phyloP scores from a whole-genome alignment of 2,888 invertebrate species.

The Parnassius apollo region DNA sequence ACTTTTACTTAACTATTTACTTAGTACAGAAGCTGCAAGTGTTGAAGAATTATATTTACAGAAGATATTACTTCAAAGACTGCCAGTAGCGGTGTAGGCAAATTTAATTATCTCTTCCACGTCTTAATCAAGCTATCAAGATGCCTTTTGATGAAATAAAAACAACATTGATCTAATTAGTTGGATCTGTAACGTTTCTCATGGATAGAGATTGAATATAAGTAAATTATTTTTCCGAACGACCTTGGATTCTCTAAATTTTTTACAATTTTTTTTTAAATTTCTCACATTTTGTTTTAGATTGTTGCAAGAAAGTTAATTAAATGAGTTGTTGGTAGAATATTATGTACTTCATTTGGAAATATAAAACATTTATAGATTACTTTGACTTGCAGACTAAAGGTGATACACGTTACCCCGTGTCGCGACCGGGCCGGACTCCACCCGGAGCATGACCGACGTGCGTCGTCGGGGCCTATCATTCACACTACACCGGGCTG shows the following conservation, averaged over 20 bases:
- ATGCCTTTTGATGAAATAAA: slow-evolving; percentile 18
- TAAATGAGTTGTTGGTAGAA: no score
- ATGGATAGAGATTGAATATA: not conserved
- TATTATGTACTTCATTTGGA: no score
- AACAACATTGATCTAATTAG: slow-evolving; percentile 20
- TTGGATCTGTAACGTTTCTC: slow-evolving; percentile 7
- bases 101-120: slow-evolving; percentile 22
- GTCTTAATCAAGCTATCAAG: slow-evolving; percentile 11
- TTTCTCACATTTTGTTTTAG: not conserved
- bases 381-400: no score
- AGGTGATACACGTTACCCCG: no score
- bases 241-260: not conserved
- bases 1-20: not conserved
- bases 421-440: no score
- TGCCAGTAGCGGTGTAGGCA: slow-evolving; percentile 9
- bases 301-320: no score
- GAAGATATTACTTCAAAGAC: slow-evolving; percentile 8
- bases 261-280: not conserved
- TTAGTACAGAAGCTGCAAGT: not conserved
- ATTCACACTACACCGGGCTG: no score
- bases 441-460: no score
- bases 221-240: not conserved
- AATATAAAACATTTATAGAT: no score
- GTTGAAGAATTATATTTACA: not conserved
- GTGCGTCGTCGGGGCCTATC: no score